Evolutionary conservation across 2,113 vertebrate species (phyloP).

Genomic region (Zapornia atra): DNA sequence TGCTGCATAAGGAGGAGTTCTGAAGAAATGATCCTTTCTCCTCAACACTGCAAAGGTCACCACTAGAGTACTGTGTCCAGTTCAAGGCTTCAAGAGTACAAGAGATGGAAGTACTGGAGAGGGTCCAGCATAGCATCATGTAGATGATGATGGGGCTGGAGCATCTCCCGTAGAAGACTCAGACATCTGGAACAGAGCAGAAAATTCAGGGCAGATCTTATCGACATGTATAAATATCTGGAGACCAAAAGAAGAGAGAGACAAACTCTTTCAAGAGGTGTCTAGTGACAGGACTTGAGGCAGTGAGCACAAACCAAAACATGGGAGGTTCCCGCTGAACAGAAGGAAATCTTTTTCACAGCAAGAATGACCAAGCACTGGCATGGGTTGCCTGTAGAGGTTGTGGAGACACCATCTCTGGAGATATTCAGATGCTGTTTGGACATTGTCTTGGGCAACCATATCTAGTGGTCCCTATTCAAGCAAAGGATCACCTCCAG

Average conservation of each 20-base stretch:
- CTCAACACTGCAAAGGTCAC: not conserved
- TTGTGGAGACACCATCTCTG: not conserved
- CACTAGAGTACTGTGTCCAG: not conserved
- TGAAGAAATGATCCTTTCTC: not conserved
- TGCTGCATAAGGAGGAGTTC: not conserved
- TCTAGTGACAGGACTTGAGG: not conserved
- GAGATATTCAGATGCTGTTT: not conserved
- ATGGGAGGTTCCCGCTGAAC: not conserved
- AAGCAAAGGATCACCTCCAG: not conserved
- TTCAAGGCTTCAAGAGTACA: not conserved
- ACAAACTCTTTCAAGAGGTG: not conserved
- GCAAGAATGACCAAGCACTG: not conserved
- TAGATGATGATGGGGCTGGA: not conserved
- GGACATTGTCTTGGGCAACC: not conserved
- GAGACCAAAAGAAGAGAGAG: not conserved
- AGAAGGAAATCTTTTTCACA: not conserved
- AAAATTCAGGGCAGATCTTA: not conserved
- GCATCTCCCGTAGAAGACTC: not conserved
- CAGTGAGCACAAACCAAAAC: not conserved
- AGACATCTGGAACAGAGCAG: not conserved
- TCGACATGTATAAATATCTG: accelerated
- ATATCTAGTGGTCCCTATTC: not conserved
- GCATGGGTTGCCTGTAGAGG: not conserved
- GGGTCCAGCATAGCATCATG: not conserved
- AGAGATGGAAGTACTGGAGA: not conserved